phyloP scores from a whole-genome alignment of 2,888 invertebrate genomes.

The Pammene aurita region DNA sequence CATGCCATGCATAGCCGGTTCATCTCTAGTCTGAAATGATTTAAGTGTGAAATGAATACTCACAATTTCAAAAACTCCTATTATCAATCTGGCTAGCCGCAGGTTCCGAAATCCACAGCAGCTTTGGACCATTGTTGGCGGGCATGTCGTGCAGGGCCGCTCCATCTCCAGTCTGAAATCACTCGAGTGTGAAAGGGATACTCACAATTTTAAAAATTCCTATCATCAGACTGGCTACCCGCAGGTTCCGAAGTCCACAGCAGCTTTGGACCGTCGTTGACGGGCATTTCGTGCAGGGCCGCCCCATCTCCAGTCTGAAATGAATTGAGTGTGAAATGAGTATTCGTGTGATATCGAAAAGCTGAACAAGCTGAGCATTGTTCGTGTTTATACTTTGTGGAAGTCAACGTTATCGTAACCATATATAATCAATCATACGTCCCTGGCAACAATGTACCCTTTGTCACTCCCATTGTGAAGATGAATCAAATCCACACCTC shows the following conservation, averaged over 20 bases:
- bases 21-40: no score
- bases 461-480: no score
- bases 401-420: no score
- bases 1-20: no score
- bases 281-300: slow-evolving; percentile 31
- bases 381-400: no score
- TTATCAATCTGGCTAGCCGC: slow-evolving; percentile 13
- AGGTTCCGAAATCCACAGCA: slow-evolving; percentile 32
- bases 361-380: no score
- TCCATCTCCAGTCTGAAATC: slow-evolving; percentile 9
- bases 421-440: no score
- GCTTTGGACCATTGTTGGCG: slow-evolving; percentile 33
- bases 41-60: neutral
- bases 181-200: neutral
- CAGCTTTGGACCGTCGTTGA: slow-evolving; percentile 37
- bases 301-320: slow-evolving; percentile 23
- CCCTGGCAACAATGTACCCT: no score
- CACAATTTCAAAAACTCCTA: slow-evolving; percentile 29
- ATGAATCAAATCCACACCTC: no score
- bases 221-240: slow-evolving; percentile 21
- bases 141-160: slow-evolving; percentile 31
- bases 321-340: no score
- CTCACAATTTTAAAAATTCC: slow-evolving; percentile 29
- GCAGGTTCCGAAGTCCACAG: slow-evolving; percentile 26
- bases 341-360: neutral